Base-by-base conservation (phyloP, 2,113 vertebrate genomes). In the Scartelaos histophorus region DNA sequence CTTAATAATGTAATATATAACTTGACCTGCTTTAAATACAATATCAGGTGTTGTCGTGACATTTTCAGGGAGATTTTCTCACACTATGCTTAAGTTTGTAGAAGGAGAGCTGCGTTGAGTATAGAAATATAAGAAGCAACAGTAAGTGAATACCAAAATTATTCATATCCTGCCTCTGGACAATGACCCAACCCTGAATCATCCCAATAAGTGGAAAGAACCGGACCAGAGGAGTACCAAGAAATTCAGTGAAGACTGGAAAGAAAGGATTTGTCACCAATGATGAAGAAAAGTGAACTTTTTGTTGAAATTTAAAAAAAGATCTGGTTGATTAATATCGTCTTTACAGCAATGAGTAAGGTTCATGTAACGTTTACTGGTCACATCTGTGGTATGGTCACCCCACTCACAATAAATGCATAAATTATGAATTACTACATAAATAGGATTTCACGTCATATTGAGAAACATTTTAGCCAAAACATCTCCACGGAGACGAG, bases 21-120 rank as follows among this genome's bases (percentile, higher is more conserved):
- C 70, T 64, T 65, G 70, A 69, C 69, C 71, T 35, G 69, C 22
- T 69, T 67, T 10, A 11, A 47, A 24, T 73, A 43, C 60, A 57
- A 70, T 54, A 46, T 29, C 61, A 0, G 43, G 67, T 15, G 60
- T 38, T 81, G 70, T 67, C 74, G 15, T 15, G 75, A 81, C 80
- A 86, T 89, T 90, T 74, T 71, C 35, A 19, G 17, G 46, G 21
- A 53, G 77, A 76, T 76, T 82, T 83, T 74, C 68, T 76, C 67
- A 62, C 70, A 76, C 65, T 47, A 38, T 25, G 69, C 81, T 79
- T 69, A 76, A 38, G 54, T 15, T 38, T 64, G 74, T 67, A 71
- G 75, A 76, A 67, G 45, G 65, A 78, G 47, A 61, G 56, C 77
- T 86, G 74, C 13, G 67, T 75, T 84, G 60, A 47, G 43, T 61